Conservation (phyloP, 2,888 invertebrate genomes). For the Agonopterix alstromeriana region DNA sequence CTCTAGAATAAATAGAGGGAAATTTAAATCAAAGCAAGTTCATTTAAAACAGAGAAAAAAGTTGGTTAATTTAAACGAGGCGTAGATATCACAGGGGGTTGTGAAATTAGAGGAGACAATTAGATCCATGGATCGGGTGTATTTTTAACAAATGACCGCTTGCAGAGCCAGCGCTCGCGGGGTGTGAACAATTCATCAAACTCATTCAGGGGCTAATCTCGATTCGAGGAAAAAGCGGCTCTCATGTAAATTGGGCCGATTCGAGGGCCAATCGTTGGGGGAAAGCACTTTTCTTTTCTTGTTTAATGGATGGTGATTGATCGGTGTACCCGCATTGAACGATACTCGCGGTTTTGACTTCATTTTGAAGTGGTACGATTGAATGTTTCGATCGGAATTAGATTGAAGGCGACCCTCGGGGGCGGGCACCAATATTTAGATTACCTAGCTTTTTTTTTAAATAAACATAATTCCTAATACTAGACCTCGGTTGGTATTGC, state of each 20-base stretch:
- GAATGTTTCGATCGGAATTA: conserved; percentile 41
- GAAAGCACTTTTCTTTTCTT: conserved; percentile 75
- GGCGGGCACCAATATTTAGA: not conserved
- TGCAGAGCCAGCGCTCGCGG: conserved; percentile 37
- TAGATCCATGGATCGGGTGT: conserved; percentile 75
- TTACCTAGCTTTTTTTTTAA: not conserved
- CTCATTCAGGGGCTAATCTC: conserved; percentile 76
- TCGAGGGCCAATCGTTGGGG: conserved; percentile 72
- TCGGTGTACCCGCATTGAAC: conserved; percentile 59
- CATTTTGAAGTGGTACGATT: conserved; percentile 57
- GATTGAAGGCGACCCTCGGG: conserved; percentile 17
- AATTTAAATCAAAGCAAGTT: not conserved
- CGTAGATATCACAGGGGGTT: conserved; percentile 64
- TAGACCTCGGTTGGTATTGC: too few relatives aligned
- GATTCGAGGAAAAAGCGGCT: conserved; percentile 76
- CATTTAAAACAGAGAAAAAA: conserved; percentile 29
- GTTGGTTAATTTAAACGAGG: conserved; percentile 48
- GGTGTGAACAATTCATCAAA: conserved; percentile 73
- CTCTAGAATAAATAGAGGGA: not conserved
- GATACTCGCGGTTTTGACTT: conserved; percentile 72
- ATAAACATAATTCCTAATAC: not conserved
- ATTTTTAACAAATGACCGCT: conserved; percentile 76
- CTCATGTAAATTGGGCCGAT: conserved; percentile 76
- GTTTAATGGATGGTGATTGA: conserved; percentile 77
- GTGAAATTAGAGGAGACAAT: conserved; percentile 77